Evolutionary conservation across 2,113 vertebrate genomes (phyloP), one percentile per base, ranked within the genome.

Genomic region (Catharus bicknelli): DNA sequence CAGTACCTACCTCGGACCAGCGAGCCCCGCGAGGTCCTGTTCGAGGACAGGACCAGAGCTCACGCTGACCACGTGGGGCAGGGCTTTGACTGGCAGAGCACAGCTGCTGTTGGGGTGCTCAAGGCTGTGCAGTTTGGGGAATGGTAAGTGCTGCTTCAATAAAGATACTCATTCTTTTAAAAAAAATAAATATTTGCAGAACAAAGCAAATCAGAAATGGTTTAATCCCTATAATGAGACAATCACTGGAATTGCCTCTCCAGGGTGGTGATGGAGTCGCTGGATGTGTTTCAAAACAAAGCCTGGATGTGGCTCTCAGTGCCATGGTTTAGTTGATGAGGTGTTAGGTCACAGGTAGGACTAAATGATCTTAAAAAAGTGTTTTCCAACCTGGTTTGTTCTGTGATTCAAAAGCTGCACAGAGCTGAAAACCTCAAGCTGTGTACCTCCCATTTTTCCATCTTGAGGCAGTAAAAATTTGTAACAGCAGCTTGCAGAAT

Each of bases 71-170:
- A 99, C 2, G 99, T 99, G 40, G 99, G 99, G 21, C 99, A 99
- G 90, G 99, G 99, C 68, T 99, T 99, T 93, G 99, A 99, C 98
- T 99, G 99, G 99, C 99, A 99, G 98, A 99, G 99, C 96, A 99
- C 99, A 3, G 99, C 99, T 27, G 99, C 99, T 34, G 99, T 99
- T 2, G 99, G 99, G 4, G 99, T 99, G 23, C 98, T 99, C 94
- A 99, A 99, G 97, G 99, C 99, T 11, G 99, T 99, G 58, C 99
- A 99, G 96, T 99, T 99, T 63, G 99, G 99, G 96, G 99, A 99
- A 96, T 98, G 99, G 99, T 99, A 84, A 97, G 98, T 90, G 74
- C 68, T 22, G 6, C 78, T 23, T 36, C 8, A 27, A 29, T 13
- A 15, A 6, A 30, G 4, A 27, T 42, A 13, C 5, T 38, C 38